Evolutionary conservation across 2,888 invertebrate genomes (phyloP), one percentile per base, ranked within the genome.

Genomic region (Cataglyphis cursor): DNA sequence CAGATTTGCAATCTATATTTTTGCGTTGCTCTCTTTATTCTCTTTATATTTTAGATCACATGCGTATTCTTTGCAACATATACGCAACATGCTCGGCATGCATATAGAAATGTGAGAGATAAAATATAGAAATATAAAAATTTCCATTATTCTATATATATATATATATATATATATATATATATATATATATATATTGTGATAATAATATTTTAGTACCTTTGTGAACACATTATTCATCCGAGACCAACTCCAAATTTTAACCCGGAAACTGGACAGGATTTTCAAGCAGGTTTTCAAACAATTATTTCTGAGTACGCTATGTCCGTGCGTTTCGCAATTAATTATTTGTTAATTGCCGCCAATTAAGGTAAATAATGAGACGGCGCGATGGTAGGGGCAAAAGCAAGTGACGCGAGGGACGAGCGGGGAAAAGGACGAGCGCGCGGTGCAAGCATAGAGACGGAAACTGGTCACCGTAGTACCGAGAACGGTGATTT

Each of bases 281-380:
- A 80, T 73, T 83, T 83, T 64, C 61, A 24, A 51, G 78, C 82
- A 66, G 75, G 74, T 88, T 91, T 91, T 90, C 86, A 87, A 90
- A 91, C 89, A 88, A 90, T 90, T 90, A 90, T 88, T 87, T 85
- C 68, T 57, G 74, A n/a, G 3, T 21, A 51, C 18, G 24, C 59
- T 8, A 38, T 35, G 35, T 78, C 8, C 35, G 31, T 51, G 51
- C 80, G 83, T 85, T 84, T 66, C 61, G 89, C 90, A 92, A 93
- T 93, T 88, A 92, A 93, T 92, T 92, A 91, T 92, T 90, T 91
- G 91, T 90, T 93, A 93, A 94, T 94, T 92, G 92, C 90, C 86
- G 86, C 89, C 91, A 94, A 94, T 93, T 94, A 93, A 91, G 90
- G 90, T 91, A 93, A 94, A 93, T 94, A 93, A 94, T 92, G 92